Base-by-base conservation (phyloP, 2,797 vertebrate species). In the Scolopax bukidnonensis region DNA sequence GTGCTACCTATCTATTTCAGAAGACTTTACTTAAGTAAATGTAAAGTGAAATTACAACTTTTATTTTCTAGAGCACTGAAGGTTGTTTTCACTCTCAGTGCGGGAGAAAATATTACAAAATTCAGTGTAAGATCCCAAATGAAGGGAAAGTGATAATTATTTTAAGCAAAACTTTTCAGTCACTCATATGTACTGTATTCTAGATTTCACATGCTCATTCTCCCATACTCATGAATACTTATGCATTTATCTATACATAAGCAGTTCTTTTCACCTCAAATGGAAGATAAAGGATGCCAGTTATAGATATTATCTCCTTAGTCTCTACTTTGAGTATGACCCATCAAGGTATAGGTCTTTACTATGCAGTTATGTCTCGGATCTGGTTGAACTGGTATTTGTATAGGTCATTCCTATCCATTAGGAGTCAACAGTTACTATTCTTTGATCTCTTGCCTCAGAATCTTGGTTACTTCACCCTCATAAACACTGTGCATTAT, bases 111-210 rank as follows among this genome's bases (percentile, higher is more conserved):
- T 47, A 32, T 47, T 43, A 30, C 10, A 74, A 90, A 87, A 64
- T 64, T 47, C 15, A 28, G 4, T 41, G 12, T 69, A 48, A 73
- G 14, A 48, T 33, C 40, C 18, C 15, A 79, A 51, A 41, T 21
- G 12, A 59, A 28, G 16, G 27, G 12, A 79, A n/a, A 90, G 20
- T 30, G 11, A 25, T 53, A 78, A 53, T 41, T 69, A 54, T 10
- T 69, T 43, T 32, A 53, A 70, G 15, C 5, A n/a, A 69, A 63
- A 53, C 14, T 38, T 85, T 70, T 64, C 15, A 48, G 11, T 57
- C 23, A n/a, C 7, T 63, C n/a, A 20, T 59, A 41, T 0, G 0
- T 16, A 57, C 4, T 59, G 12, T 53, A 9, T 45, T 61, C 20
- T 50, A 32, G 7, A 75, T 75, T 74, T 79, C 33, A 48, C 16